Evolutionary conservation across 2,113 vertebrate species (phyloP).

Genomic region (Etia nguti): DNA sequence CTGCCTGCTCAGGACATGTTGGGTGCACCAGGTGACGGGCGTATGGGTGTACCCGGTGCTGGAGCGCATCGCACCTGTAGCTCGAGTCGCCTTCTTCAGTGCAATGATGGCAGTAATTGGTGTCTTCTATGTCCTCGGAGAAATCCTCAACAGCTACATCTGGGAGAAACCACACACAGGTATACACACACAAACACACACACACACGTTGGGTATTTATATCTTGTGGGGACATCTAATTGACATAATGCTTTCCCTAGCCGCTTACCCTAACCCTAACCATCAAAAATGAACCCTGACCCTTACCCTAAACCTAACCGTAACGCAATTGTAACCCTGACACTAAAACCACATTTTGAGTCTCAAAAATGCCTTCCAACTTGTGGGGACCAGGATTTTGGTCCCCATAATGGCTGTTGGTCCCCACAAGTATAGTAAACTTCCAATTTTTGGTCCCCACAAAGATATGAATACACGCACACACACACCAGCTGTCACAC

Average conservation of each 20-base stretch:
- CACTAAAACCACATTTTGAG: neutral
- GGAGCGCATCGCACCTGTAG: constrained; percentile 81
- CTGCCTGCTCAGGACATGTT: constrained; percentile 82
- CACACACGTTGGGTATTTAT: neutral
- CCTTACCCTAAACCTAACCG: neutral
- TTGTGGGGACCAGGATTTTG: neutral
- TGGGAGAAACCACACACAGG: constrained; percentile 84
- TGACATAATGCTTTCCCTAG: neutral
- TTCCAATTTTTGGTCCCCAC: neutral
- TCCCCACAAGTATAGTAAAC: neutral
- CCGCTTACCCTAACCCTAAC: neutral
- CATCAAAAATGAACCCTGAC: neutral
- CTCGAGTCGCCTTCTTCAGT: constrained; percentile 84
- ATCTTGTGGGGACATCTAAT: neutral
- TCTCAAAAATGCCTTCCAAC: neutral
- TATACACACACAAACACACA: neutral
- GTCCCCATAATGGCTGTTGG: neutral
- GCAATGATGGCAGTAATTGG: constrained; percentile 76
- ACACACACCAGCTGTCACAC: neutral
- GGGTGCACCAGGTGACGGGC: constrained; percentile 94
- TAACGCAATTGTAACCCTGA: neutral
- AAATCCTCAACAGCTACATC: constrained; percentile 92
- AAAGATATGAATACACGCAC: neutral
- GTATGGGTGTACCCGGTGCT: constrained; percentile 96
- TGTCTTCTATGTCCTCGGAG: constrained; percentile 88